These are phyloP conservation scores for Harpagoxenus sublaevis DNA, from an alignment of 2,888 invertebrate genomes.

Conservation along the genomic window DNA sequence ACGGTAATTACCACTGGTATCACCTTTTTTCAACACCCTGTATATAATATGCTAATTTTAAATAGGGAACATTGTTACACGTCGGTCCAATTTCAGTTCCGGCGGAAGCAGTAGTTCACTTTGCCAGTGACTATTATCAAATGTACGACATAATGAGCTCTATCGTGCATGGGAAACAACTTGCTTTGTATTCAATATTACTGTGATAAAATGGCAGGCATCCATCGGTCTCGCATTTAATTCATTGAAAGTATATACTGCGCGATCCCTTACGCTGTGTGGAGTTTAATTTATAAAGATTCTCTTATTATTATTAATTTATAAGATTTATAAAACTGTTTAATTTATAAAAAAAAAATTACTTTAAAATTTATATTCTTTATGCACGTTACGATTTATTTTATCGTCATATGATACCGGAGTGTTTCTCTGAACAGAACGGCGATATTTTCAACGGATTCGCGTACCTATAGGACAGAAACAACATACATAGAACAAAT, in stretches of 20 bases:
- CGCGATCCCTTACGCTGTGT: not conserved
- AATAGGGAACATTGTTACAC: conserved; percentile 41
- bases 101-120: conserved; percentile 66
- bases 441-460: conserved; percentile 68
- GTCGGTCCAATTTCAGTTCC: conserved; percentile 72
- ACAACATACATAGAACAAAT: conserved; percentile 74
- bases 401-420: not conserved
- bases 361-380: not conserved
- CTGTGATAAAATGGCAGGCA: not conserved
- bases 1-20: no score
- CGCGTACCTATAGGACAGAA: conserved; percentile 67
- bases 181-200: conserved; percentile 25
- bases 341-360: not conserved
- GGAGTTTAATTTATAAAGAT: not conserved
- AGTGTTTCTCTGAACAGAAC: conserved; percentile 1
- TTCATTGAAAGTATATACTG: not conserved
- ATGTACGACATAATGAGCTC: conserved; percentile 50
- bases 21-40: no score
- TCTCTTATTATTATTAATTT: not conserved
- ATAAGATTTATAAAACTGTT: not conserved
- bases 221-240: not conserved
- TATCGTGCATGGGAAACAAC: conserved; percentile 62
- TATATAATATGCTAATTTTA: conserved; percentile 51
- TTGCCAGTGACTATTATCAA: conserved; percentile 60
- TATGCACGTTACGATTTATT: not conserved